These are phyloP conservation scores for Auanema freiburgensis DNA, from an alignment of 2,888 invertebrate species.

Conservation along the genomic window DNA sequence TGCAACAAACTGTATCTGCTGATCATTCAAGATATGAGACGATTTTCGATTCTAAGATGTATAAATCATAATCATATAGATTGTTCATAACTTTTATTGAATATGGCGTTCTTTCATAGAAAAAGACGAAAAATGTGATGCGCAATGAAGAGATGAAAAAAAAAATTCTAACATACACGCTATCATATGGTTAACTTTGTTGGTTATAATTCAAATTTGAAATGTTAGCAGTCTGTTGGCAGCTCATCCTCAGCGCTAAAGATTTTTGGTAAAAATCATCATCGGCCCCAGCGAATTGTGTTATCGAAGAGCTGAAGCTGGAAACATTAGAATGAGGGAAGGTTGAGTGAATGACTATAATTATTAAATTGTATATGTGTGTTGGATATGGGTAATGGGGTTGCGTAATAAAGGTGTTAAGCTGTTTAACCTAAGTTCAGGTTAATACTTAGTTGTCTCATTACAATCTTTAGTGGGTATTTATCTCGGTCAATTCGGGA, in stretches of 20 bases:
- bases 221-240: conserved; percentile 31
- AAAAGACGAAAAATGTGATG: too few species aligned
- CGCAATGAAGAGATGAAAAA: too few species aligned
- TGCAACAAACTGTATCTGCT: too few species aligned
- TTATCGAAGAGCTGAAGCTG: conserved; percentile 41
- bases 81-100: too few species aligned
- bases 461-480: too few species aligned
- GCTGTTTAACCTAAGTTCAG: too few species aligned
- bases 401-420: neutral
- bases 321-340: conserved; percentile 7
- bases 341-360: neutral
- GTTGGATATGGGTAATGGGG: conserved; percentile 1
- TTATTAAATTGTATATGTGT: neutral
- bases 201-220: conserved; percentile 22
- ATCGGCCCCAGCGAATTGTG: conserved; percentile 41
- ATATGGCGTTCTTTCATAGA: too few species aligned
- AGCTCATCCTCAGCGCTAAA: conserved; percentile 28
- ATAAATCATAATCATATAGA: too few species aligned
- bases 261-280: conserved; percentile 56
- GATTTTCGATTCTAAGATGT: too few species aligned
- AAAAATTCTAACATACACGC: too few species aligned
- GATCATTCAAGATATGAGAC: too few species aligned
- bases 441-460: too few species aligned
- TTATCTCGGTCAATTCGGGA: neutral
- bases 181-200: conserved; percentile 9